Conservation (phyloP, 53 echinoderm and acorn worm species). For the Luidia sarsii region DNA sequence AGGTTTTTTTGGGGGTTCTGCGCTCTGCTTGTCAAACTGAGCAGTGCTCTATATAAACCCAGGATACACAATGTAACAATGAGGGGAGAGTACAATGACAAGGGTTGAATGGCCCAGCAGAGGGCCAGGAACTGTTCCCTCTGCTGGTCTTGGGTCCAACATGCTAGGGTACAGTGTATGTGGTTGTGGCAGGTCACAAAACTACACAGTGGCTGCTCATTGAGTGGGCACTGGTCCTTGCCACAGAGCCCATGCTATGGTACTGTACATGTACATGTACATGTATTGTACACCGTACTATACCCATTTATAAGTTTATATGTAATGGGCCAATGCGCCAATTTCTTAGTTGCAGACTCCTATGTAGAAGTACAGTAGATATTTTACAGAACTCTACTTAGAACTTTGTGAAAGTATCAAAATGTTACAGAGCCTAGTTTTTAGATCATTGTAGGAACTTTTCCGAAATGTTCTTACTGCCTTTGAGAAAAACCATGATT, state of each 20-base stretch:
- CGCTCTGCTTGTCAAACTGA: constrained; percentile 19
- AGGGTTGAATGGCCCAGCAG: constrained; percentile 35
- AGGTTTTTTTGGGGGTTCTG: constrained; percentile 1
- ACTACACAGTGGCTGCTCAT: too few relatives aligned
- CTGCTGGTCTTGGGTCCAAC: neutral
- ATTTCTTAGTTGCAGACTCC: neutral
- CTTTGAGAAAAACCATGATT: too few relatives aligned
- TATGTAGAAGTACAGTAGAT: neutral
- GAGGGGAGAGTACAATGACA: neutral
- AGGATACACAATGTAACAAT: constrained; percentile 38
- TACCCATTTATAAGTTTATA: too few relatives aligned
- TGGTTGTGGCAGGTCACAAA: too few relatives aligned
- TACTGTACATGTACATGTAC: neutral
- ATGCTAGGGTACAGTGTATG: neutral
- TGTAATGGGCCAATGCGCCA: neutral
- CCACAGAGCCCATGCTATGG: neutral
- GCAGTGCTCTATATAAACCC: constrained; percentile 27
- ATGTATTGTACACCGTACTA: too few relatives aligned
- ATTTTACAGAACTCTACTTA: neutral
- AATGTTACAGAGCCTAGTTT: too few relatives aligned
- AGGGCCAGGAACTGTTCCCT: neutral
- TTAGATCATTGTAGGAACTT: too few relatives aligned
- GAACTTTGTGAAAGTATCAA: too few relatives aligned
- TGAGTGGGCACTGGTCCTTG: too few relatives aligned
- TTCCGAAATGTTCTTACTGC: too few relatives aligned